phyloP scores from a whole-genome alignment of 1,140 invertebrate genomes.

The Drosophila kanapiae region DNA sequence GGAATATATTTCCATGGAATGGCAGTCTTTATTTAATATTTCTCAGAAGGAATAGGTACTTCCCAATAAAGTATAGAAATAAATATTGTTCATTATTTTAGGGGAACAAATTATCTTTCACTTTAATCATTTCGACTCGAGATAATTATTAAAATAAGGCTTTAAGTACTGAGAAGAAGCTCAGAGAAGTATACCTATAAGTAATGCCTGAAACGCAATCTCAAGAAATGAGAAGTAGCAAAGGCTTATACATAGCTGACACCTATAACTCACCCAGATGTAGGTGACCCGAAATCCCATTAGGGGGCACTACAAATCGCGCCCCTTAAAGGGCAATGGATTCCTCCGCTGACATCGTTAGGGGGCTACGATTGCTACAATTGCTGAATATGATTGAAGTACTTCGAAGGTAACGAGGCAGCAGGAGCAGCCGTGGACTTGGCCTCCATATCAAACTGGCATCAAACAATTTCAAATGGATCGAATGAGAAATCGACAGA shows the following conservation, averaged over 20 bases:
- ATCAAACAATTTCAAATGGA: slow-evolving; percentile 84
- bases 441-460: slow-evolving; percentile 78
- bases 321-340: slow-evolving; percentile 18
- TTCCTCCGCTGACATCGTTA: slow-evolving; percentile 36
- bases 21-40: neutral
- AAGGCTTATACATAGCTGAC: neutral
- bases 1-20: neutral
- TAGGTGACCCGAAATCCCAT: slow-evolving; percentile 38
- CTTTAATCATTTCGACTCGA: too few relatives aligned
- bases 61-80: neutral
- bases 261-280: slow-evolving; percentile 1
- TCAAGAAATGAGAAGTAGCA: neutral
- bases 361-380: slow-evolving; percentile 44
- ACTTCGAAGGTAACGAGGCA: slow-evolving; percentile 71
- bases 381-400: slow-evolving; percentile 80
- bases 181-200: too few relatives aligned
- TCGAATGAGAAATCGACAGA: slow-evolving; percentile 82
- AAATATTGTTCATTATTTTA: neutral
- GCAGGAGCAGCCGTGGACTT: slow-evolving; percentile 62
- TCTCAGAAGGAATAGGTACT: neutral
- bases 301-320: slow-evolving; percentile 4
- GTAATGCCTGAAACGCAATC: too few relatives aligned
- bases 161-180: too few relatives aligned
- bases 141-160: too few relatives aligned
- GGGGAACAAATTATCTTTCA: too few relatives aligned